Evolutionary conservation across 2,888 invertebrate genomes (phyloP).

Genomic region (Megastigmus dorsalis): DNA sequence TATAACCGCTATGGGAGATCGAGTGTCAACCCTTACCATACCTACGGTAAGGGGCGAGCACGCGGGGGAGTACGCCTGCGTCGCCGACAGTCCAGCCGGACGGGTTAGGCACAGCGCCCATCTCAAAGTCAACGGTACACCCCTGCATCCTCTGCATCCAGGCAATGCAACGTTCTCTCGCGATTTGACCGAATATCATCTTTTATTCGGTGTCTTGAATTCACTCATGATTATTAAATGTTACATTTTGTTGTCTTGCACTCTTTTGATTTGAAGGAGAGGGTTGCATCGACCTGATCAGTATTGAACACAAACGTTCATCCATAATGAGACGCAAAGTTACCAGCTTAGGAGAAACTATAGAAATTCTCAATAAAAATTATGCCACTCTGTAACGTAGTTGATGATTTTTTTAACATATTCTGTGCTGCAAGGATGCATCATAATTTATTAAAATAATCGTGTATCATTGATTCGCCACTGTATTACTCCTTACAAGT

Average conservation of each 20-base stretch:
- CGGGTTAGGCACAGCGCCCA: constrained; percentile 81
- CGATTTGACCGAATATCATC: neutral
- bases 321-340: neutral
- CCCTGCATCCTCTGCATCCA: neutral
- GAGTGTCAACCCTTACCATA: constrained; percentile 79
- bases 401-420: neutral
- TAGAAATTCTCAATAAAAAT: neutral
- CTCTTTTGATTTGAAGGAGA: neutral
- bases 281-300: constrained; percentile 18
- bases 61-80: constrained; percentile 79
- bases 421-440: constrained; percentile 43
- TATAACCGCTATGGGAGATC: constrained; percentile 78
- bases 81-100: constrained; percentile 81
- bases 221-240: neutral
- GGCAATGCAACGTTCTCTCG: constrained; percentile 38
- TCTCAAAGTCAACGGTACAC: constrained; percentile 83
- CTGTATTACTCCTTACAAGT: constrained; percentile 16
- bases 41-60: constrained; percentile 77
- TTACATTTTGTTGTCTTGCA: neutral
- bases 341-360: neutral
- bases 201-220: no score
- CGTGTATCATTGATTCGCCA: neutral
- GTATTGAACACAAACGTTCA: neutral
- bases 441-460: constrained; percentile 2
- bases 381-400: constrained; percentile 8